These are phyloP conservation scores for Caerostris darwini DNA, from an alignment of 1,140 invertebrate species.

Conservation along the genomic window DNA sequence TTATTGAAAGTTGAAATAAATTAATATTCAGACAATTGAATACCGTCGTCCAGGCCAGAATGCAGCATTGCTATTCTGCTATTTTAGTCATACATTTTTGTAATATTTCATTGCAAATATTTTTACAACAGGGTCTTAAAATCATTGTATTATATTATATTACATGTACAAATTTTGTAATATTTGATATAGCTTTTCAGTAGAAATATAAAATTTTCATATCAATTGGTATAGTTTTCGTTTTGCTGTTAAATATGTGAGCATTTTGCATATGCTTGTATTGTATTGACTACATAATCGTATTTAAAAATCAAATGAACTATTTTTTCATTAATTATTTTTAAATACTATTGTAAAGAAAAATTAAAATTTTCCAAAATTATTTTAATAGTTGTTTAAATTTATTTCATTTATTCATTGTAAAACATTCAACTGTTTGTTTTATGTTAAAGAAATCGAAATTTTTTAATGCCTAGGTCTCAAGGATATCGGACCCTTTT, in stretches of 20 bases:
- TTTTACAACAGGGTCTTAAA: too few relatives aligned
- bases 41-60: background rate
- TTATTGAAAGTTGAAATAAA: background rate
- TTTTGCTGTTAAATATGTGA: background rate
- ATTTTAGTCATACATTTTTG: background rate
- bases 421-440: background rate
- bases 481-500: constrained; percentile 19
- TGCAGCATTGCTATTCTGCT: background rate
- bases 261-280: background rate
- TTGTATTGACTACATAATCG: background rate
- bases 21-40: background rate
- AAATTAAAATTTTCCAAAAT: too few relatives aligned
- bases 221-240: background rate
- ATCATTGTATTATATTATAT: background rate
- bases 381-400: background rate
- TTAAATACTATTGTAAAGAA: background rate
- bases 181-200: background rate
- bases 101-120: too few relatives aligned
- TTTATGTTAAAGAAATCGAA: background rate
- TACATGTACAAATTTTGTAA: background rate
- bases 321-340: background rate
- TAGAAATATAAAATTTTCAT: background rate
- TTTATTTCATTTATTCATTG: background rate
- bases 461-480: background rate
- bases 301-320: background rate